Evolutionary conservation across 2,113 vertebrate species (phyloP).

Genomic region (Chauna torquata): DNA sequence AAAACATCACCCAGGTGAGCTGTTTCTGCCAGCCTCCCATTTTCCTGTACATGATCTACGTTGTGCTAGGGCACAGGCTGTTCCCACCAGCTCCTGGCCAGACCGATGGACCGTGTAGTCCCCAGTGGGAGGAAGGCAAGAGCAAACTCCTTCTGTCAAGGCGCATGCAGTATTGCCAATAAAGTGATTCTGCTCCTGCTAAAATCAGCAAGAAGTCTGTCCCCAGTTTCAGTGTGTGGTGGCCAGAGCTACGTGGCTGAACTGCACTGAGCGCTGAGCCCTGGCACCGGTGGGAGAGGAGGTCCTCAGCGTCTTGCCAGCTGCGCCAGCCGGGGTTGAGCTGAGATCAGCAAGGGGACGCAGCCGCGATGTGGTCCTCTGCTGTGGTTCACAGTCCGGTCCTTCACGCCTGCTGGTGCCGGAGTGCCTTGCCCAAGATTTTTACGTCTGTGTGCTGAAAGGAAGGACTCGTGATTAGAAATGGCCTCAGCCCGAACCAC

Average conservation of each 20-base stretch:
- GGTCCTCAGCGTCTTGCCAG: neutral
- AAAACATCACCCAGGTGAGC: neutral
- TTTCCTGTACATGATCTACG: neutral
- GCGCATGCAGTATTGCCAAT: neutral
- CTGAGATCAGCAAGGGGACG: neutral
- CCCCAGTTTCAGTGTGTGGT: neutral
- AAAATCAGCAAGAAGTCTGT: neutral
- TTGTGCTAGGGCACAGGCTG: neutral
- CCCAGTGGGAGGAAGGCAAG: neutral
- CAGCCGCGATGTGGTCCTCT: too few species aligned
- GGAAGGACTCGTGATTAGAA: neutral
- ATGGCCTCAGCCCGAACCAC: neutral
- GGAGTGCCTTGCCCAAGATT: neutral
- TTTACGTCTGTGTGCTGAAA: neutral
- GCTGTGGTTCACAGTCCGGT: neutral
- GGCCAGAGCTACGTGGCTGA: neutral
- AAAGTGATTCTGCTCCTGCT: neutral
- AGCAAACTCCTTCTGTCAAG: neutral
- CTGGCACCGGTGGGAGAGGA: neutral
- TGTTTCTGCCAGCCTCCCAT: neutral
- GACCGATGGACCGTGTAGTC: neutral
- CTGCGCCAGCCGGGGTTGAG: fast-evolving
- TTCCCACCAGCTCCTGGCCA: neutral
- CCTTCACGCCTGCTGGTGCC: neutral
- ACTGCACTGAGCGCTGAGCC: neutral